Evolutionary conservation across 2,113 vertebrate genomes (phyloP).

Genomic region (Tetrax tetrax): DNA sequence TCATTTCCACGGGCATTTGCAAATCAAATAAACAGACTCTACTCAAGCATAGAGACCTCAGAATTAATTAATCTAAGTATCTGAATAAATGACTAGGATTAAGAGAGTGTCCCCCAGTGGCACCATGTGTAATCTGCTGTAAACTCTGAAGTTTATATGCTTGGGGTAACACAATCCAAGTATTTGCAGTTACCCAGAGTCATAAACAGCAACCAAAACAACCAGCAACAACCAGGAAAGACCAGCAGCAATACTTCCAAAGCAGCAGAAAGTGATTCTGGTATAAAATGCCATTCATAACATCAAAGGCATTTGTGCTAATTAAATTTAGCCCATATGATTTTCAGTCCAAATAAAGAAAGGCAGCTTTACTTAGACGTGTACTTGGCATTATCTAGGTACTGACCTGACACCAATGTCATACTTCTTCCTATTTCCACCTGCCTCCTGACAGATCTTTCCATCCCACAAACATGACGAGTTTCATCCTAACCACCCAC

Average conservation of each 20-base stretch:
- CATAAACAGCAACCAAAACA: neutral
- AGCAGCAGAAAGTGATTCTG: neutral
- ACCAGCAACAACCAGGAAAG: neutral
- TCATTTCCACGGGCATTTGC: neutral
- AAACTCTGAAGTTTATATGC: neutral
- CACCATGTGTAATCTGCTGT: neutral
- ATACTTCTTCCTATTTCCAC: neutral
- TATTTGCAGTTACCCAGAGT: neutral
- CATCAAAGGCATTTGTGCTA: neutral
- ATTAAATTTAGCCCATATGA: neutral
- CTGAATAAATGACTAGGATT: conserved; percentile 45
- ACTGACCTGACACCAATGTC: neutral
- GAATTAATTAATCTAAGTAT: conserved; percentile 18
- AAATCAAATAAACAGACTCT: conserved; percentile 20
- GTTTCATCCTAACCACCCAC: conserved; percentile 22
- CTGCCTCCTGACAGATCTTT: neutral
- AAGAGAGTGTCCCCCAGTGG: conserved; percentile 12
- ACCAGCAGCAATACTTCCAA: neutral
- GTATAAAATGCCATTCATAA: neutral
- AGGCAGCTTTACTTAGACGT: neutral
- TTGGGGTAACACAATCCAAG: neutral
- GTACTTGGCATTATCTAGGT: neutral
- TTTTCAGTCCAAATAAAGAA: neutral
- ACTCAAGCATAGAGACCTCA: neutral
- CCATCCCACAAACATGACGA: neutral